Percentiles rank a stretch among this genome's conserved stretches.
These are phyloP conservation scores for Tachycineta bicolor DNA, from an alignment of 2,113 vertebrate genomes.

Conservation along the genomic window DNA sequence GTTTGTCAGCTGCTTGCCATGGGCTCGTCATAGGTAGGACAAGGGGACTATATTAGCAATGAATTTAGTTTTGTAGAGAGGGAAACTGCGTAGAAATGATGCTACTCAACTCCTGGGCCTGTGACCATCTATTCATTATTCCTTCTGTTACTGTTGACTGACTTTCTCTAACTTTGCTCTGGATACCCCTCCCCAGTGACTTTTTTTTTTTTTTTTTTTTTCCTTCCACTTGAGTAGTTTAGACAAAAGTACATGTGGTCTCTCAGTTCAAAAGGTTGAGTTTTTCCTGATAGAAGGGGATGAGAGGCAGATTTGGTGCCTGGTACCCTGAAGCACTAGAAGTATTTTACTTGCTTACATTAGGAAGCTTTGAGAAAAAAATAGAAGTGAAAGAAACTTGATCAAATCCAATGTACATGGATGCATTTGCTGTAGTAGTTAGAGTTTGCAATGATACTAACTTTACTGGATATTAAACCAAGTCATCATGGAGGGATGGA, in stretches of 20 bases:
- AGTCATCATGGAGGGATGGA: neutral
- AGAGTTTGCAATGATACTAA: neutral
- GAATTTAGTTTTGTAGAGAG: neutral
- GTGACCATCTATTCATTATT: neutral
- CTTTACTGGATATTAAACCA: neutral
- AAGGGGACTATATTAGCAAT: neutral
- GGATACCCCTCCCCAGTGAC: neutral
- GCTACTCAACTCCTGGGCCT: neutral
- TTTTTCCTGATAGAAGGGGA: neutral
- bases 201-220: neutral
- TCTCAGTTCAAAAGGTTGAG: neutral
- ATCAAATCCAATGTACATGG: neutral
- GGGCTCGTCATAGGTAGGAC: neutral
- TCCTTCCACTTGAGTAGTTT: neutral
- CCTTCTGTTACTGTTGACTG: neutral
- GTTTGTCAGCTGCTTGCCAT: neutral
- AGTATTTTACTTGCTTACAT: neutral
- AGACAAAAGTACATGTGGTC: neutral
- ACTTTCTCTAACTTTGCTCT: neutral
- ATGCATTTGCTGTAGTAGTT: neutral
- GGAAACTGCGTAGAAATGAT: neutral
- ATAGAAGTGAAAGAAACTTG: neutral
- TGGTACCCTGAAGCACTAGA: neutral
- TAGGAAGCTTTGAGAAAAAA: neutral
- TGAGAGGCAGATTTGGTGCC: neutral